Evolutionary conservation across 2,888 invertebrate genomes (phyloP).

Genomic region (Punctoribates punctum): DNA sequence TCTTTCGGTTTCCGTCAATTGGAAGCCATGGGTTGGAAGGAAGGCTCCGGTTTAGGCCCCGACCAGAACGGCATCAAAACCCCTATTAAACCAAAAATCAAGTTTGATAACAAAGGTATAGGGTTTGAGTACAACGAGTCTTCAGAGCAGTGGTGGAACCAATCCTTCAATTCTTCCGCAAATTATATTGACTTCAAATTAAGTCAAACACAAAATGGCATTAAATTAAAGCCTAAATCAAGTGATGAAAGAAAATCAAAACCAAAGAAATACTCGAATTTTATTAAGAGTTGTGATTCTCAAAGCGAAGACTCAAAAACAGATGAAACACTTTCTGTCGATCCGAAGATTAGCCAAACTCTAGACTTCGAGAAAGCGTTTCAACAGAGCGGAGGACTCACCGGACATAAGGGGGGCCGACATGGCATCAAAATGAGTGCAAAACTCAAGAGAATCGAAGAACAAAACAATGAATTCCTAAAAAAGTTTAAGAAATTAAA

Average conservation of each 20-base stretch:
- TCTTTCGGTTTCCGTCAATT: conserved; percentile 42
- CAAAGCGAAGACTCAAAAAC: not conserved
- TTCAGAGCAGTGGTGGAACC: conserved; percentile 40
- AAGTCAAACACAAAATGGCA: conserved; percentile 37
- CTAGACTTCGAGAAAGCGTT: conserved; percentile 40
- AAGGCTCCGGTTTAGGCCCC: conserved; percentile 43
- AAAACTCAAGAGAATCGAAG: conserved; percentile 41
- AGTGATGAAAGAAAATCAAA: not conserved
- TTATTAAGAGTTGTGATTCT: conserved; percentile 27
- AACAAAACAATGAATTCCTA: conserved; percentile 40
- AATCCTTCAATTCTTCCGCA: conserved; percentile 40
- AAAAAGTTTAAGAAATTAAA: conserved; percentile 40
- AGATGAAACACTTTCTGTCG: not conserved
- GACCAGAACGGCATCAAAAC: conserved; percentile 41
- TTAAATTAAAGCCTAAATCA: conserved; percentile 27
- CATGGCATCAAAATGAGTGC: conserved; percentile 40
- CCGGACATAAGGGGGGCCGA: conserved; percentile 41
- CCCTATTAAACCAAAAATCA: conserved; percentile 43
- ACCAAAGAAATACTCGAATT: conserved; percentile 27
- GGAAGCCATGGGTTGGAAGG: conserved; percentile 44
- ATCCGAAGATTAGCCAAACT: not conserved
- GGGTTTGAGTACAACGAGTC: conserved; percentile 30
- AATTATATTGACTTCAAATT: conserved; percentile 31
- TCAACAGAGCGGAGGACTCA: not conserved
- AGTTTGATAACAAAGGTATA: conserved; percentile 42